Percentiles rank a stretch among this genome's conserved stretches.
These are phyloP conservation scores for Drosophila eohydei DNA, from an alignment of 2,888 invertebrate species.

Conservation along the genomic window DNA sequence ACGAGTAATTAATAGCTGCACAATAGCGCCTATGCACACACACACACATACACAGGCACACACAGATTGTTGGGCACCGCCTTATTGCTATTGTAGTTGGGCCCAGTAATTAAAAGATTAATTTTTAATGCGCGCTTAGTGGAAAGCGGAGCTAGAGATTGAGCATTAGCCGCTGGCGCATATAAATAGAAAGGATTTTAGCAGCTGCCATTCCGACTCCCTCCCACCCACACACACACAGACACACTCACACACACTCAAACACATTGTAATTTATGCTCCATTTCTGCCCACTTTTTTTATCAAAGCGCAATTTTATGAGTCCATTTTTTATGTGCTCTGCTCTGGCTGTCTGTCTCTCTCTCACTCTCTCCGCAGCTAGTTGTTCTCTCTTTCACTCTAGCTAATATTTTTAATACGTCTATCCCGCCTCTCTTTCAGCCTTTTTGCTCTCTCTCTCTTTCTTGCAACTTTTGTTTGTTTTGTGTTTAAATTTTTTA, in stretches of 20 bases:
- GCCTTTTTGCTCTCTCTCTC: slow-evolving; percentile 18
- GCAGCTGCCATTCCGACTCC: slow-evolving; percentile 25
- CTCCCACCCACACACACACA: slow-evolving; percentile 32
- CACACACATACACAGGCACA: slow-evolving; percentile 9
- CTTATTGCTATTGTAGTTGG: slow-evolving; percentile 28
- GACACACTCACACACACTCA: slow-evolving; percentile 1
- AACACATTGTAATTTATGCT: slow-evolving; percentile 64
- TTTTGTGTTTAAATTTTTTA: slow-evolving; percentile 66
- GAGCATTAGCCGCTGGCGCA: slow-evolving; percentile 26
- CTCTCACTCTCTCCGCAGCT: neutral
- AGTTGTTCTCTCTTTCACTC: neutral
- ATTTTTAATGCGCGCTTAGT: slow-evolving; percentile 74
- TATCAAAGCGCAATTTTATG: slow-evolving; percentile 55
- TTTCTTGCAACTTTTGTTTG: slow-evolving; percentile 2
- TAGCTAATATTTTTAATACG: neutral
- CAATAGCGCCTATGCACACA: slow-evolving; percentile 35
- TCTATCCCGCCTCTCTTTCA: neutral
- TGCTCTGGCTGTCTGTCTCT: neutral
- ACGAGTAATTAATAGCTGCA: slow-evolving; percentile 55
- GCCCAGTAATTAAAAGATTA: slow-evolving; percentile 76
- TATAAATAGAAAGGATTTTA: slow-evolving; percentile 49
- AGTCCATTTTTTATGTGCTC: slow-evolving; percentile 21
- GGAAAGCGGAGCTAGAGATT: slow-evolving; percentile 25
- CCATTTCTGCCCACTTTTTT: slow-evolving; percentile 43
- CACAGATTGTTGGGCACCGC: slow-evolving; percentile 9